Evolutionary conservation across 2,797 vertebrate species (phyloP), one percentile per base, ranked within the genome.

Genomic region (Periparus ater): DNA sequence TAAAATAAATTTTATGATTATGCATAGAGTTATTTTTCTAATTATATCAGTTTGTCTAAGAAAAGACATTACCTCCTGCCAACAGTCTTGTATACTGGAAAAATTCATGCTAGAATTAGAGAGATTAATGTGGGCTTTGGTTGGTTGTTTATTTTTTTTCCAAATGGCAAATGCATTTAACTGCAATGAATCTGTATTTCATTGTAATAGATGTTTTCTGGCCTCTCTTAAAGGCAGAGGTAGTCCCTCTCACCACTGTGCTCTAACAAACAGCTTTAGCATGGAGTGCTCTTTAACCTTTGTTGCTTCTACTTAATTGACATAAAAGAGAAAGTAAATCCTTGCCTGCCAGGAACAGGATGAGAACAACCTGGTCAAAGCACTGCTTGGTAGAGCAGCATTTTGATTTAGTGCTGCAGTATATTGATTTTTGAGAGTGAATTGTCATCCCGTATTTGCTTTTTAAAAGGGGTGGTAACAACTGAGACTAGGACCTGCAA

Each of bases 251-350:
- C 26, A n/a, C 19, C 0, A 0, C 47, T 53, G 40, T 85, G 63
- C 65, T 80, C 48, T 54, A 27, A 61, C 5, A 47, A 48, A 66
- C 3, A 36, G 55, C 29, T 86, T 4, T 42, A 23, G 25, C 67
- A 83, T 55, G 45, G 42, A 90, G 80, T 81, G 79, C 32, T 90
- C 79, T 88, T 91, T 92, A 81, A 85, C 86, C 91, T 95, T 92
- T 83, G 36, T 88, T 94, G 36, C 50, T 74, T 92, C 79, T 85
- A 45, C 71, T 93, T 96, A 87, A 86, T 83, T 9, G 22, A 48
- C 30, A 25, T 50, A 40, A 54, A 70, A 67, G 45, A 67, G 80
- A 88, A 86, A 57, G 45, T 72, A 95, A 93, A 93, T 93, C 79
- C 71, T 54, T 91, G 27, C 68, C 76, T 91, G 60, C 40, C 55